Evolutionary conservation across 2,888 invertebrate species (phyloP), one percentile per base, ranked within the genome.

Genomic region (Drosophila setosimentum): DNA sequence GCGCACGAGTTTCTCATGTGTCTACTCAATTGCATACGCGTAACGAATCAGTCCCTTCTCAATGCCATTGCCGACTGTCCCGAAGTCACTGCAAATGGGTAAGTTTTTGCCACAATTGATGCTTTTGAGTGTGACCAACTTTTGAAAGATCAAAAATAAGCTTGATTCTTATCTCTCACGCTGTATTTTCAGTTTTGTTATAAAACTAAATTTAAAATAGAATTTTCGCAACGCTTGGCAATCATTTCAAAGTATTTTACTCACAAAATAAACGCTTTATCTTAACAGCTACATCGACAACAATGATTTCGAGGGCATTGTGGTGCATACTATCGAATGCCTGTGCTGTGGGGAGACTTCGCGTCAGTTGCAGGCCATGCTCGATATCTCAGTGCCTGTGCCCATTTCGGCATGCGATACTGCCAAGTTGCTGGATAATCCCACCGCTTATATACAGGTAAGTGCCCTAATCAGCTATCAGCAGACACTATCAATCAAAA

Each of bases 1-100:
- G 98, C 98, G 3, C 98, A 98, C 89, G 98, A 98, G 92, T 94
- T 98, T 79, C 94, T 97, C n/a, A 97, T 97, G 83, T 97, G 97
- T 92, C 94, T 98, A 53, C 93, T 97, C 75, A 97, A 97, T 93
- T 97, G 96, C 92, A 96, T 97, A 80, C 94, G 97, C 18, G 97
- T 97, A 93, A 97, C 97, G 6, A 97, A 97, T 91, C 95, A 96
- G 84, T 94, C 96, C 66, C 94, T 97, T 64, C 95, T 95, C 50
- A 94, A 95, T 78, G 94, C 95, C 64, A 94, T 94, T 73, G 93
- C 93, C 74, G 94, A 94, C 66, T 94, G 94, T 87, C 94, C 94
- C 6, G 94, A 94, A 79, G 87, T 93, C 58, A 91, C 94, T 76
- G 89, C 93, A 33, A 93, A 93, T 88, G 93, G 93, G 93, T 93